Conservation (phyloP, 2,113 vertebrate species). For the Sula dactylatra region DNA sequence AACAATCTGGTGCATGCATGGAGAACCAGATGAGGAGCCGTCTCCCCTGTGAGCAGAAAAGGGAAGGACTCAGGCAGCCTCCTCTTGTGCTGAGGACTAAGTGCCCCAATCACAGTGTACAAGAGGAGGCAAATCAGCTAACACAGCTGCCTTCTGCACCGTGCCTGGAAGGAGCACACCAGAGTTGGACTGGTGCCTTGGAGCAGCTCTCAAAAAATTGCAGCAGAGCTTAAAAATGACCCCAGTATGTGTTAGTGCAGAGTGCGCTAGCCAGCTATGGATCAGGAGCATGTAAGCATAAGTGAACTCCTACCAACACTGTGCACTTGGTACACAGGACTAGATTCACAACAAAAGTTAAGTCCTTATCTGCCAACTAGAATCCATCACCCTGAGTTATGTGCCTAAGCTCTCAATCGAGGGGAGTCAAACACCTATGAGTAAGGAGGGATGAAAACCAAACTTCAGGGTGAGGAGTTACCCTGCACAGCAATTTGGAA, state of each 20-base stretch:
- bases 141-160: not conserved
- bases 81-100: not conserved
- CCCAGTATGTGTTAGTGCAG: rapidly evolving
- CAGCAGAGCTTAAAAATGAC: not conserved
- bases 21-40: not conserved
- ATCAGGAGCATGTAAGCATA: rapidly evolving
- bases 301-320: not conserved
- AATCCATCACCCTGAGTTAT: not conserved
- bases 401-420: not conserved
- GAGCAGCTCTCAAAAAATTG: not conserved
- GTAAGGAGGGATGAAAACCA: not conserved
- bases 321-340: rapidly evolving
- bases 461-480: not conserved
- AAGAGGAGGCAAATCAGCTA: not conserved
- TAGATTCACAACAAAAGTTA: not conserved
- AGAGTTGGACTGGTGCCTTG: not conserved
- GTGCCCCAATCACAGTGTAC: not conserved
- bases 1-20: rapidly evolving
- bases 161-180: rapidly evolving
- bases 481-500: not conserved
- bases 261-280: not conserved
- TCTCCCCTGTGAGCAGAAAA: not conserved
- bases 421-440: not conserved
- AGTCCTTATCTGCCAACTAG: not conserved
- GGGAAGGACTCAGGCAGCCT: not conserved